Evolutionary conservation across 2,113 vertebrate genomes (phyloP).

Genomic region (Meriones unguiculatus): DNA sequence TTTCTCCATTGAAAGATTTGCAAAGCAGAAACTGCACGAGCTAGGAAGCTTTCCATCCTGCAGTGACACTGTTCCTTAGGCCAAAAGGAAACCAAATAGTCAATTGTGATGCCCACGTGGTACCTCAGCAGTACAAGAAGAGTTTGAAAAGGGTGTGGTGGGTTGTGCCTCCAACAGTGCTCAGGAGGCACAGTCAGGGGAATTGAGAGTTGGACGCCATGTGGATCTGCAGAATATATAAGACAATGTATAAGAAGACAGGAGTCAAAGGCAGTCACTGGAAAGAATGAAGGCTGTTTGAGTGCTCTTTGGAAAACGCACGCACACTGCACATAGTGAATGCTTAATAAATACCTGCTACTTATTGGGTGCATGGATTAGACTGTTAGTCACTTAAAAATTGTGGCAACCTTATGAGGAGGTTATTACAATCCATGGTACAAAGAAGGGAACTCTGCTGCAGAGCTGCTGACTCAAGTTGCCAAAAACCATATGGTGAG

Average conservation of each 20-base stretch:
- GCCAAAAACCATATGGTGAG: neutral
- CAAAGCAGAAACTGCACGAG: no score
- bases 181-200: neutral
- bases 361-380: no score
- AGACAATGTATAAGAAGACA: neutral
- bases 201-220: neutral
- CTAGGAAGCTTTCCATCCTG: neutral
- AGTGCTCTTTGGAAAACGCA: neutral
- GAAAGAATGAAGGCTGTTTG: neutral
- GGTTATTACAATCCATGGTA: neutral
- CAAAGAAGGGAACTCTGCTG: neutral
- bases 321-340: no score
- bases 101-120: rapidly evolving
- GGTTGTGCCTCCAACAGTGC: neutral
- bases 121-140: neutral
- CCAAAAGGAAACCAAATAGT: neutral
- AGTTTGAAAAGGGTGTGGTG: neutral
- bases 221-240: no score
- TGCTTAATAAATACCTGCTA: neutral
- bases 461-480: neutral
- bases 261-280: neutral
- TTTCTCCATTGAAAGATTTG: neutral
- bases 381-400: neutral
- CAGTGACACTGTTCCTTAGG: no score
- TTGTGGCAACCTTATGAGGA: neutral